These are phyloP conservation scores for Ichneumoninae sp. DNA, from an alignment of 2,888 invertebrate species.

Conservation along the genomic window DNA sequence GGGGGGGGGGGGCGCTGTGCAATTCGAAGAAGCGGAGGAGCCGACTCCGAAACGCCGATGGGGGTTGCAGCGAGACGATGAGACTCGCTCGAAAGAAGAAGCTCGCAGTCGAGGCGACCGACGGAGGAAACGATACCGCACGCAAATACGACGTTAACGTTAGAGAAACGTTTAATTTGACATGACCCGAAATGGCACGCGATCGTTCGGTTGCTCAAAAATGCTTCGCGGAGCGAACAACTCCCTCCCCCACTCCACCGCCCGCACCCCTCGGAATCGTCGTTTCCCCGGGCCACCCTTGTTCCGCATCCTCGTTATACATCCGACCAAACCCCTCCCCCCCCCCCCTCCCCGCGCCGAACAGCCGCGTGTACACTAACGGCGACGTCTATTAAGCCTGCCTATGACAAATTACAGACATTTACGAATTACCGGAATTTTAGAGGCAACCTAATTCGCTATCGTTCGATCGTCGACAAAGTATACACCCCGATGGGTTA, in stretches of 20 bases:
- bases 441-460: slow-evolving; percentile 66
- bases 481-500: not conserved
- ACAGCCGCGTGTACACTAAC: slow-evolving; percentile 21
- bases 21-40: slow-evolving; percentile 6
- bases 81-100: slow-evolving; percentile 31
- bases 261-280: slow-evolving; percentile 11
- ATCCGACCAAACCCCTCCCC: not conserved
- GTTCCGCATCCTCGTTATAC: slow-evolving; percentile 62
- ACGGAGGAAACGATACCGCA: slow-evolving; percentile 71
- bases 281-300: slow-evolving; percentile 7
- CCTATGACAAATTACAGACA: slow-evolving; percentile 70
- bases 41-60: slow-evolving; percentile 11
- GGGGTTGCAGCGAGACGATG: slow-evolving; percentile 22
- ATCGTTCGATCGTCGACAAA: slow-evolving; percentile 48
- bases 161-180: slow-evolving; percentile 81
- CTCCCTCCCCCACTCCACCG: slow-evolving; percentile 13
- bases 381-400: slow-evolving; percentile 54
- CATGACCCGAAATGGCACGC: slow-evolving; percentile 79
- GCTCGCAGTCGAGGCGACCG: slow-evolving; percentile 46
- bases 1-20: not conserved
- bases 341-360: not conserved
- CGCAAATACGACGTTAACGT: slow-evolving; percentile 83
- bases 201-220: slow-evolving; percentile 72
- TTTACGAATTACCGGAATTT: slow-evolving; percentile 69
- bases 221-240: slow-evolving; percentile 51